These are phyloP conservation scores for Pseudonaja textilis DNA, from an alignment of 2,113 vertebrate genomes.

Conservation along the genomic window DNA sequence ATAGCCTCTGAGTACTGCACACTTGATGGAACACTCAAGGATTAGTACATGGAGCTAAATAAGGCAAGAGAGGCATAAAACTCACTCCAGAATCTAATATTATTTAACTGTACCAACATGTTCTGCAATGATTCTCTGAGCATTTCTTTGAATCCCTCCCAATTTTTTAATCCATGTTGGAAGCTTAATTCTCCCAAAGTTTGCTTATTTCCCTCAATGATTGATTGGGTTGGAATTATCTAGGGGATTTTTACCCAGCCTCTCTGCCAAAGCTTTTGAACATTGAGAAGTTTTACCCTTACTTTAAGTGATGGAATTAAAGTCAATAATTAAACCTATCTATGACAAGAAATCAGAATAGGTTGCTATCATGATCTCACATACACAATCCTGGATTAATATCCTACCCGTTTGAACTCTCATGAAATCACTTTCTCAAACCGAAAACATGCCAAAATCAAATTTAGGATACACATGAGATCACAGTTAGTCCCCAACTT, in stretches of 20 bases:
- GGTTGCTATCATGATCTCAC: not conserved
- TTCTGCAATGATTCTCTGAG: not conserved
- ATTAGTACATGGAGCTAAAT: not conserved
- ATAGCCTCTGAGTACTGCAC: not conserved
- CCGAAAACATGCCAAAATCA: not conserved
- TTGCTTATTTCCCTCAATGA: not conserved
- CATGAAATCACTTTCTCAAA: not conserved
- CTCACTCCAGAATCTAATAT: not conserved
- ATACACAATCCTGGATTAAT: not conserved
- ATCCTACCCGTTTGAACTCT: not conserved
- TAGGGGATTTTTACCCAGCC: not conserved
- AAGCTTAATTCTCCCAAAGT: not conserved
- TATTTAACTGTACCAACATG: not conserved
- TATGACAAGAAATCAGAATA: not conserved
- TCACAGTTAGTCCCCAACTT: not conserved
- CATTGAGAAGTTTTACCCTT: not conserved
- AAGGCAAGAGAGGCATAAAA: not conserved
- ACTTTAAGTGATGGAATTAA: not conserved
- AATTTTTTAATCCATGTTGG: not conserved
- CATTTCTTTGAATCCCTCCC: not conserved
- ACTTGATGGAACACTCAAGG: not conserved
- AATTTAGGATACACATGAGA: not conserved
- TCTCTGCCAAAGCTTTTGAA: not conserved
- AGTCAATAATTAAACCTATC: not conserved
- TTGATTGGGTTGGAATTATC: not conserved